A percentile compares a stretch with the other conserved stretches of the same genome.
Evolutionary conservation across 2,888 invertebrate genomes (phyloP).

Genomic region (Pteria penguin): DNA sequence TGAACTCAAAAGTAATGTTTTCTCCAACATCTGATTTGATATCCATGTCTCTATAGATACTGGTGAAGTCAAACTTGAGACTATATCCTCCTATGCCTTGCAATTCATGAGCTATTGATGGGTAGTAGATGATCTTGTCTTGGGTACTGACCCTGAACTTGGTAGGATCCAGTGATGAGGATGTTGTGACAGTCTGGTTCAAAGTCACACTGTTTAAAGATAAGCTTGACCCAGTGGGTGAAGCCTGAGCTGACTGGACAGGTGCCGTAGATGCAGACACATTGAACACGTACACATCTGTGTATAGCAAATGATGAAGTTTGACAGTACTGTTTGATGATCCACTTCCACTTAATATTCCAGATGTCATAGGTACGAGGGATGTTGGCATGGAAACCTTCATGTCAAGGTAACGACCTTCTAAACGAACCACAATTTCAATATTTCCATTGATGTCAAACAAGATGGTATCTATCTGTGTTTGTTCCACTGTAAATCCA

Average conservation of each 20-base stretch:
- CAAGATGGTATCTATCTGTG: constrained; percentile 42
- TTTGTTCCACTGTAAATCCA: constrained; percentile 53
- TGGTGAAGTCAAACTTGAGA: constrained; percentile 53
- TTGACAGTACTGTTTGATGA: constrained; percentile 23
- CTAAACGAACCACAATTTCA: constrained; percentile 44
- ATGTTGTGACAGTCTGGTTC: constrained; percentile 36
- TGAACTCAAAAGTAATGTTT: constrained; percentile 57
- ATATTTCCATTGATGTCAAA: constrained; percentile 45
- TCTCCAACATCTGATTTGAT: constrained; percentile 18
- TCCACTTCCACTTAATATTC: constrained; percentile 57
- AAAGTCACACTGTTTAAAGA: constrained; percentile 26
- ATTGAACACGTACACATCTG: constrained; percentile 32
- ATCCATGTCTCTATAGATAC: constrained; percentile 45
- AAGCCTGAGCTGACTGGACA: constrained; percentile 25
- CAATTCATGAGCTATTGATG: constrained; percentile 35
- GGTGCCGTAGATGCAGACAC: constrained; percentile 45
- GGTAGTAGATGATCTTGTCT: constrained; percentile 58
- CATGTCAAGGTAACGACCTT: constrained; percentile 55
- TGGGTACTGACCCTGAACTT: constrained; percentile 48
- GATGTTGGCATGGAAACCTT: constrained; percentile 28
- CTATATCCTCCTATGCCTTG: constrained; percentile 61
- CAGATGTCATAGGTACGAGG: constrained; percentile 43
- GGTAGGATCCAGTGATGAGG: constrained; percentile 39
- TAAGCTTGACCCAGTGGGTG: constrained; percentile 33
- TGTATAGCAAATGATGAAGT: constrained; percentile 42